phyloP scores from a whole-genome alignment of 1,140 invertebrate genomes.

The Gryllus bimaculatus region DNA sequence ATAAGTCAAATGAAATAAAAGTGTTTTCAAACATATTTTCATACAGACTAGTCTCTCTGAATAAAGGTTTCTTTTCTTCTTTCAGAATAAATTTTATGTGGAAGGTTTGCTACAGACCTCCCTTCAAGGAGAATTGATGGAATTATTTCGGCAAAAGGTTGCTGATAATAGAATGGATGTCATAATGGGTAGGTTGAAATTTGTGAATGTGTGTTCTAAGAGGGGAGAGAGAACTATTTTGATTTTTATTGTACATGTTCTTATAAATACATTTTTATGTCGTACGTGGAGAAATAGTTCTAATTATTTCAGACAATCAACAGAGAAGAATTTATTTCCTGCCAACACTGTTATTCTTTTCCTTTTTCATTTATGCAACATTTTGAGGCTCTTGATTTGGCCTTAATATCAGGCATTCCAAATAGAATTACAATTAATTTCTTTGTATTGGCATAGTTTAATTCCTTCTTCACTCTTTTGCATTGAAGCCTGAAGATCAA shows the following conservation, averaged over 20 bases:
- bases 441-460: too few species aligned
- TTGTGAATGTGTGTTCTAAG: not conserved
- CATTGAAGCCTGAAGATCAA: too few species aligned
- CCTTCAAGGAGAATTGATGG: constrained; percentile 16
- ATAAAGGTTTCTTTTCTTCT: not conserved
- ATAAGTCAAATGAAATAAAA: not conserved
- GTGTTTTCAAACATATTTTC: not conserved
- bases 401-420: too few species aligned
- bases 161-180: constrained; percentile 17
- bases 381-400: too few species aligned
- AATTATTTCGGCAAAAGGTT: constrained; percentile 18
- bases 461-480: too few species aligned
- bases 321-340: too few species aligned
- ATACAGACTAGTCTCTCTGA: not conserved
- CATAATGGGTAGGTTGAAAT: constrained; percentile 13
- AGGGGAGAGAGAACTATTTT: not conserved
- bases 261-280: not conserved
- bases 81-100: constrained; percentile 22
- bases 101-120: constrained; percentile 20
- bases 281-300: not conserved
- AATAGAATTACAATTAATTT: too few species aligned
- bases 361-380: too few species aligned
- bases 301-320: too few species aligned
- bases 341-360: too few species aligned
- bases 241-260: not conserved